Conservation (phyloP, 2,797 vertebrate genomes). For the Intellagama lesueurii region DNA sequence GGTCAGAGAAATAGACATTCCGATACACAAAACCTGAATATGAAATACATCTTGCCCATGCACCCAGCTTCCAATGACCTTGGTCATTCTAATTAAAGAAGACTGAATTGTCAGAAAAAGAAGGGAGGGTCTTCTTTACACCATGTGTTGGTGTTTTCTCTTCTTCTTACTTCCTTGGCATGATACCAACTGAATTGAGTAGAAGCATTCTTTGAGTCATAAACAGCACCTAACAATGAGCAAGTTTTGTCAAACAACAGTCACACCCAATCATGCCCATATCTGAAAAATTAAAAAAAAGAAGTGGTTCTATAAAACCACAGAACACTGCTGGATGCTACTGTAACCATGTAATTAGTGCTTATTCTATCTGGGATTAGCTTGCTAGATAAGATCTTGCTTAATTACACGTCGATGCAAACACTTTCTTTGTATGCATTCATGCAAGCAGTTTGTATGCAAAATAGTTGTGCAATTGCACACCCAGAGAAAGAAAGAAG, state of each 20-base stretch:
- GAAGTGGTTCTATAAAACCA: conserved; percentile 21
- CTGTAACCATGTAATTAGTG: conserved; percentile 50
- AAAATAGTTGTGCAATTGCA: conserved; percentile 43
- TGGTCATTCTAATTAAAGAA: not conserved
- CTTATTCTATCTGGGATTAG: conserved; percentile 39
- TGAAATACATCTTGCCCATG: not conserved
- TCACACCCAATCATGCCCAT: conserved; percentile 5
- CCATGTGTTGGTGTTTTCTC: not conserved
- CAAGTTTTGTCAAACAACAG: not conserved
- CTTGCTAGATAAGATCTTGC: conserved; percentile 29
- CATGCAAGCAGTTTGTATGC: conserved; percentile 43
- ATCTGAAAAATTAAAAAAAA: not conserved
- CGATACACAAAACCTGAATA: not conserved
- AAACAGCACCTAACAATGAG: not conserved
- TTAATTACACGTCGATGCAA: conserved; percentile 43
- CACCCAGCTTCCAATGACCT: not conserved
- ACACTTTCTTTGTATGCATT: conserved; percentile 36
- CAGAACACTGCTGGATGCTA: conserved; percentile 4
- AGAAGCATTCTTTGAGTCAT: not conserved
- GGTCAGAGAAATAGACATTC: not conserved
- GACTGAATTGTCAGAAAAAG: not conserved
- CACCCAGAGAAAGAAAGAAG: conserved; percentile 22
- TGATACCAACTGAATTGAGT: not conserved
- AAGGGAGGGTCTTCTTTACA: not conserved
- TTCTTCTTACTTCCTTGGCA: not conserved